A percentile compares a stretch with the other conserved stretches of the same genome.
phyloP scores from a whole-genome alignment of 37 sponge, comb jelly and placozoan genomes.

The Aplysina aerophoba region DNA sequence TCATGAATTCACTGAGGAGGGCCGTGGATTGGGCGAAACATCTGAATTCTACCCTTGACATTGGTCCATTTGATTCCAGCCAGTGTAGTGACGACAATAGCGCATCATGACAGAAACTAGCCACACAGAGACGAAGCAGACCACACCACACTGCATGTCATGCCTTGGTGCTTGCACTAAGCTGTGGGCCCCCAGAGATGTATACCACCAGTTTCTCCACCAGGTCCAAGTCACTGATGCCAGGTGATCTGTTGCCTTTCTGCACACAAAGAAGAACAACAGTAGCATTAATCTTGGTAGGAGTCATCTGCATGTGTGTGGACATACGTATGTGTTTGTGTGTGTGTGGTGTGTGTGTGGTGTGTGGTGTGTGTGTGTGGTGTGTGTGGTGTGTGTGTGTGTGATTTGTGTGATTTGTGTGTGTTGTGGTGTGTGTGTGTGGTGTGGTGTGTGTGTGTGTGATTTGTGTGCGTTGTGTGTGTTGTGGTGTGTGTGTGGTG shows the following conservation, averaged over 20 bases:
- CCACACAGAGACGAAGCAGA: no score
- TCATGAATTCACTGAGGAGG: no score
- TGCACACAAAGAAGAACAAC: background rate
- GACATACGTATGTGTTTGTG: background rate
- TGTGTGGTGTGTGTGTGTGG: no score
- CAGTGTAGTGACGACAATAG: no score
- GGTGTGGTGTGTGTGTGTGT: constrained; percentile 30
- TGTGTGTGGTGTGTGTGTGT: background rate
- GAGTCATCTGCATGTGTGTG: no score
- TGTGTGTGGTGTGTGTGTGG: background rate
- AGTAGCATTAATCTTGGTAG: no score
- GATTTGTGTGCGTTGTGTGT: background rate
- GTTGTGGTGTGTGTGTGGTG: background rate
- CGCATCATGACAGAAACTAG: no score
- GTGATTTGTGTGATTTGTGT: constrained; percentile 19
- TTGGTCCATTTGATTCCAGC: no score
- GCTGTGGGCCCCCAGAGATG: constrained; percentile 81
- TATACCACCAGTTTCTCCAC: constrained; percentile 60
- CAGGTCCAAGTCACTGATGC: constrained; percentile 49
- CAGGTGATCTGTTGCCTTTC: constrained; percentile 27
- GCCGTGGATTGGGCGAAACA: no score
- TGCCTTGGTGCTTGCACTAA: background rate
- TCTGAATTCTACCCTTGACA: no score
- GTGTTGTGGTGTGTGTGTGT: constrained; percentile 30
- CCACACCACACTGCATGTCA: no score